Base-by-base conservation (phyloP, 2,888 invertebrate species). In the Plemyria rubiginata region DNA sequence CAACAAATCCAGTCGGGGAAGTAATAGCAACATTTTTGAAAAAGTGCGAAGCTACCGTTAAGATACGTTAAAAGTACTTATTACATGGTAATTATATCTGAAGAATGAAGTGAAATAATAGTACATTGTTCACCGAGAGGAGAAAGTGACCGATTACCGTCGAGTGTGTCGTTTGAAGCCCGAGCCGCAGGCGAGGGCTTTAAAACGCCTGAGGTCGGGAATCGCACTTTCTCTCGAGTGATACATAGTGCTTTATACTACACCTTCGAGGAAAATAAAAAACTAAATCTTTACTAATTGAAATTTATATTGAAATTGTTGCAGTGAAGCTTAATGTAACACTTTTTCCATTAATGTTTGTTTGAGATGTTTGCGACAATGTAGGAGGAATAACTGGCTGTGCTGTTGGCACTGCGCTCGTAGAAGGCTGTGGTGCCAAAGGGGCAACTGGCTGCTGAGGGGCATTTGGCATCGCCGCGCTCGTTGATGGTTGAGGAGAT, bases 401-500 rank as follows among this genome's bases (percentile, higher is more conserved):
- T 45, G 16, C 45, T 15, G 16, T 45, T 45, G 45, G 45, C 45
- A 45, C 45, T 45, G 45, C 45, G 45, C 45, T 45, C 45, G 45
- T 38, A 16, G 45, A 16, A 45, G 45, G 45, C 45, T 45, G 45
- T 45, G 38, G 38, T 45, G 45, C 45, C 45, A 45, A 45, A 45
- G 45, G 45, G 45, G 45, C 45, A 45, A 45, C 45, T 45, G 45
- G 45, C 16, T 45, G 45, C 45, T 45, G 45, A 45, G 45, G 45
- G 13, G 45, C 45, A 15, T 15, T 12, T 45, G 45, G 45, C 45
- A 16, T 15, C 13, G 45, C 45, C 45, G 13, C 45, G 45, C 45
- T 45, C 45, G 45, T 16, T 45, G 16, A 45, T 45, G 38, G 38
- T 38, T 38, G 38, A 38, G 45, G 45, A 45, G 45, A 13, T 7